Evolutionary conservation across 2,797 vertebrate genomes (phyloP), one percentile per base, ranked within the genome.

Genomic region (Prunella strophiata): DNA sequence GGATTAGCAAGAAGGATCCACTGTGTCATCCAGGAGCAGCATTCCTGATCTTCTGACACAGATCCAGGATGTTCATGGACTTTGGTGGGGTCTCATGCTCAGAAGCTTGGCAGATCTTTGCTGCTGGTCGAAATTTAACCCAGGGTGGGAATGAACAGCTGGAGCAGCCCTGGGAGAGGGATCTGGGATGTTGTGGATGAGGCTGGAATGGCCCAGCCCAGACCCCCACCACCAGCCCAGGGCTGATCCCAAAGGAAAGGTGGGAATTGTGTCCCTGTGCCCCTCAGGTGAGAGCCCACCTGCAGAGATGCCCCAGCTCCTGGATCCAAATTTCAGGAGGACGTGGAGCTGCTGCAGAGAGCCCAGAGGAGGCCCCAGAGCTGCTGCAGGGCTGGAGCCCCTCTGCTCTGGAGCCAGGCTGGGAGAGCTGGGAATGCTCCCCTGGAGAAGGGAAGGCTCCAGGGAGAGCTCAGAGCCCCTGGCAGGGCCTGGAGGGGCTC

Each of bases 1-100:
- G 3, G 14, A 16, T 5, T 36, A 20, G 6, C 14, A 17, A 34
- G 40, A 62, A 14, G 0, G 0, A 52, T 12, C 30, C 11, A 5
- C 20, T 61, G 5, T 4, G 36, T 36, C 1, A 0, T 11, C 16
- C 47, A 5, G 66, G 55, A 21, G 11, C 8, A 13, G 26, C 4
- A 1, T 51, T 51, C 38, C 9, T 9, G 32, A 12, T 59, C 8
- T 52, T 85, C 63, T 30, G 11, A 1, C 5, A 3, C 0, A 8
- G 27, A 45, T 5, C 16, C 21, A 14, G 54, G 51, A 70, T 42
- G 15, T 50, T 7, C n/a, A 8, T 5, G n/a, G 19, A 12, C 6
- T 62, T 45, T 32, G n/a, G 48, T 6, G 43, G 47, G 18, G 10
- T 40, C 26, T 78, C 15, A 1, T 2, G 14, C 7, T 45, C 38